A percentile compares a stretch with the other conserved stretches of the same genome.
Conservation (phyloP, 2,113 vertebrate genomes). For the Mustelus asterias region DNA sequence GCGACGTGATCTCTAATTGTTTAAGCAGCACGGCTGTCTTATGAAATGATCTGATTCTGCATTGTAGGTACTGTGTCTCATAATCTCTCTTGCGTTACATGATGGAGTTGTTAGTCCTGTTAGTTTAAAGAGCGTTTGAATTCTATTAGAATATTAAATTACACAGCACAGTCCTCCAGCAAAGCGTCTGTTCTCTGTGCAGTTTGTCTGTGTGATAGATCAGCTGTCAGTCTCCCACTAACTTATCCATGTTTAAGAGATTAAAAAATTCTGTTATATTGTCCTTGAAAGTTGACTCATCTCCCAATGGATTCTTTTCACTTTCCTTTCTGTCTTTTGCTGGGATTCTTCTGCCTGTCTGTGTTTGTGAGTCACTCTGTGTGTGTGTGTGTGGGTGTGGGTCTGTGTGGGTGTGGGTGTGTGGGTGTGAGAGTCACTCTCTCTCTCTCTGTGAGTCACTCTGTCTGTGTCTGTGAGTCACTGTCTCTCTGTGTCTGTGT, state of each 20-base stretch:
- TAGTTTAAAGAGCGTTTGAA: constrained; percentile 62
- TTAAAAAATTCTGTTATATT: constrained; percentile 34
- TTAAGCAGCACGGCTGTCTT: neutral
- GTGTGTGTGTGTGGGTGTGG: neutral
- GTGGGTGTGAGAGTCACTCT: no score
- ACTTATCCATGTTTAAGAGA: constrained; percentile 54
- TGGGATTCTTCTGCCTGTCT: neutral
- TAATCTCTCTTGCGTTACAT: constrained; percentile 45
- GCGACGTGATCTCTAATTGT: constrained; percentile 12
- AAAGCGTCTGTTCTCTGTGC: constrained; percentile 53
- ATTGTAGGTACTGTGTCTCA: constrained; percentile 29
- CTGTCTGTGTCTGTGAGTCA: neutral
- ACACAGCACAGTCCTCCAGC: constrained; percentile 58
- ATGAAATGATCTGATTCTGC: constrained; percentile 28
- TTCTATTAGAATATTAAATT: constrained; percentile 79
- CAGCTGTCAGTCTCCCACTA: constrained; percentile 67
- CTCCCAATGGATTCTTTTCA: neutral
- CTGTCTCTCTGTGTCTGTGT: no score
- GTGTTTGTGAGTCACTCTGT: neutral
- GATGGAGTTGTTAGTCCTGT: constrained; percentile 62
- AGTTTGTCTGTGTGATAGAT: constrained; percentile 74
- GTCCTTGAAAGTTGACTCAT: constrained; percentile 32
- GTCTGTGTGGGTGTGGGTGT: no score
- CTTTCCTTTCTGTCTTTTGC: neutral
- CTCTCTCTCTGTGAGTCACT: no score